Evolutionary conservation across 2,113 vertebrate genomes (phyloP), one percentile per base, ranked within the genome.

Genomic region (Nicator chloris): DNA sequence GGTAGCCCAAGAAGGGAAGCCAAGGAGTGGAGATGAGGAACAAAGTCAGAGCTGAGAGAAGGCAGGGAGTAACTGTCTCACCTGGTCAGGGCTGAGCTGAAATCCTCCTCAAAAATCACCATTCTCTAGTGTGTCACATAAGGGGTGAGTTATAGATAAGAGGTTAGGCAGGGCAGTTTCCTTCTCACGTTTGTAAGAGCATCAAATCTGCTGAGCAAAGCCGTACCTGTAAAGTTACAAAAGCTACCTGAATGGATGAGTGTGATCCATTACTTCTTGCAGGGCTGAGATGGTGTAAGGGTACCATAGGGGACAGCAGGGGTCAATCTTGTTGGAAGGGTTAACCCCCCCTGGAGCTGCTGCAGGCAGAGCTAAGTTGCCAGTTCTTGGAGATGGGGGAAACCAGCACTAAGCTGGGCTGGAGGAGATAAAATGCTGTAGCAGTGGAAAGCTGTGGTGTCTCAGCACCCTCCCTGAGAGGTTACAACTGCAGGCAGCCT

Each of bases 401-500:
- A 71, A 59, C 8, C 5, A 6, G 17, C 20, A 15, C 3, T 2
- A 24, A 88, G 23, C 21, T 86, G 66, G 53, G 33, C 33, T 42
- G n/a, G 33, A 82, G 27, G 33, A 72, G 82, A 24, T 27, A 28
- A 86, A 82, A 54, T 39, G 26, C 42, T 6, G 7, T 22, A 26
- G 64, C 10, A 30, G 53, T 59, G 72, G 56, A 54, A 20, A 81
- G 18, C 61, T 63, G 37, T 37, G 28, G 40, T 78, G n/a, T 22
- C 37, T 35, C 50, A 56, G 45, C 42, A 39, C 12, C 19, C 24
- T 24, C 33, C 27, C 23, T 33, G 1, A 1, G 18, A 9, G 9
- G 3, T 64, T 73, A 31, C 12, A 31, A 3, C 17, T 9, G 9
- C 15, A 42, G 50, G 8, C 0, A 4, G 4, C 1, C 30, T 11